Base-by-base conservation (phyloP, 2,113 vertebrate genomes). In the Malaclemys terrapin region DNA sequence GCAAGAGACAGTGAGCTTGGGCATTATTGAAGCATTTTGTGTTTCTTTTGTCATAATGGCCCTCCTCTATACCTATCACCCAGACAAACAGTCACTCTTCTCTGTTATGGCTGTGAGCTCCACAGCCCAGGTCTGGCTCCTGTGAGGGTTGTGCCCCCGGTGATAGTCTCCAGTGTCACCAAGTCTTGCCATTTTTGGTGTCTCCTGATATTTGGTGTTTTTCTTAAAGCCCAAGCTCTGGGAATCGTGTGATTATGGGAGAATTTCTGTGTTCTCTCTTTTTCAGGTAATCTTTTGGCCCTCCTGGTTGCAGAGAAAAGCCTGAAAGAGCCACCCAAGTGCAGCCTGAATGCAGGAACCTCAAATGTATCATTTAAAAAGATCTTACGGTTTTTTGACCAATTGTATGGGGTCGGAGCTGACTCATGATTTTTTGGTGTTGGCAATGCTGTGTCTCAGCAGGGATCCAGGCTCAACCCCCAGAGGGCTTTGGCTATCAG, bases 1-100 rank as follows among this genome's bases (percentile, higher is more conserved):
- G 59, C 59, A 62, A 16, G 29, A 35, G 62, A 13, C 52, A 13
- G 27, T 0, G 0, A 54, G 29, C 4, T 25, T 50, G 56, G 50
- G 52, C 84, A 57, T 13, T 10, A 42, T 29, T 94, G 75, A 82
- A 82, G 90, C 88, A 16, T 56, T 52, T 65, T 42, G 14, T 87
- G 85, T 84, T 80, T 52, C 14, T 62, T 89, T 50, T 87, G 69
- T 69, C 7, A 54, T 80, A 49, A 50, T n/a, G 80, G 79, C 35
- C 31, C 16, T 56, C 25, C 69, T 89, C 49, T 50, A 42, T 25
- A 62, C 29, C 59, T 31, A 31, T 62, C 13, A 62, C 27, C 13
- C 29, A 62, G 59, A 31, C 29, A 62, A 31, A 62, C 25, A 62
- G 59, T 62, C 59, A 62, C 35, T 31, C 10, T 59, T 24, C 8